Evolutionary conservation across 2,888 invertebrate species (phyloP).

Genomic region (Limnephilus lunatus): DNA sequence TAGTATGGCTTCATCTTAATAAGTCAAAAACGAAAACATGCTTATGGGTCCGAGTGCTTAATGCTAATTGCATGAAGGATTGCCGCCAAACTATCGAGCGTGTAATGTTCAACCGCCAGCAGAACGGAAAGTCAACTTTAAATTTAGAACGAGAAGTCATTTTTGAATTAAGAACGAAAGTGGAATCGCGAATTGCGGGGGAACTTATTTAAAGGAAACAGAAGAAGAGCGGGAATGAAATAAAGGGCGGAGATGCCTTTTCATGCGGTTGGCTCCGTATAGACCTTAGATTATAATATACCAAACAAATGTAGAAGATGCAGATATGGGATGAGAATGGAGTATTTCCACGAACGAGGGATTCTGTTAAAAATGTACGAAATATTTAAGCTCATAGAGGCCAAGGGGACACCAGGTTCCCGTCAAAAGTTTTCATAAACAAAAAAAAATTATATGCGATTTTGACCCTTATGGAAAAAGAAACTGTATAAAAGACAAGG

Average conservation of each 20-base stretch:
- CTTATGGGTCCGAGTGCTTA: no score
- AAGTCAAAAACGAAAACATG: no score
- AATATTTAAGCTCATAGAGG: no score
- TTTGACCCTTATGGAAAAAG: no score
- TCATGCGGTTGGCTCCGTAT: conserved; percentile 59
- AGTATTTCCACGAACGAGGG: no score
- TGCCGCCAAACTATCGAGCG: background rate
- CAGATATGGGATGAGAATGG: background rate
- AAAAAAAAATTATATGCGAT: no score
- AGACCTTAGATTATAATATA: background rate
- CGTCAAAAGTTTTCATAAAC: no score
- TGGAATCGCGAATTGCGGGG: conserved; percentile 53
- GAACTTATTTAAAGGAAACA: conserved; percentile 62
- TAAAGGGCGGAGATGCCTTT: conserved; percentile 54
- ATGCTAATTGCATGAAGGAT: background rate
- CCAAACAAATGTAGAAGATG: background rate
- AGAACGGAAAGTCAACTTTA: conserved; percentile 42
- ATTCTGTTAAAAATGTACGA: no score
- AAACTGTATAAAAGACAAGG: no score
- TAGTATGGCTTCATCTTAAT: no score
- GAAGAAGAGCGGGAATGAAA: conserved; percentile 45
- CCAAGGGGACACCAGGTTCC: no score
- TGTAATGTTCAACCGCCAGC: background rate
- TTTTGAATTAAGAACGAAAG: conserved; percentile 60
- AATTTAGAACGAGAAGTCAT: conserved; percentile 54